Evolutionary conservation across 1,140 invertebrate species (phyloP).

Genomic region (Caenorhabditis remanei): DNA sequence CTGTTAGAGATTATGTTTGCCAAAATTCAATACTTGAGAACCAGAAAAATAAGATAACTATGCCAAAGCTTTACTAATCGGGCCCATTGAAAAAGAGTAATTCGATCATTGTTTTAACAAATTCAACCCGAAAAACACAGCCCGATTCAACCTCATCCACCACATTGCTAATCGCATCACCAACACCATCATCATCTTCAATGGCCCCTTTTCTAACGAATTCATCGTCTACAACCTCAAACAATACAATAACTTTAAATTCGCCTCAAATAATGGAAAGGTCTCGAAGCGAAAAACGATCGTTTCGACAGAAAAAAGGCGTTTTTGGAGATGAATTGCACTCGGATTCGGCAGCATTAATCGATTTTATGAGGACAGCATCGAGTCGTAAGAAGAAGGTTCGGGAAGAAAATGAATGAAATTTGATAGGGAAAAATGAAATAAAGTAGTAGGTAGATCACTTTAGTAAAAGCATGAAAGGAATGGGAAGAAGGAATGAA

Average conservation of each 20-base stretch:
- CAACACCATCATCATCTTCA: constrained; percentile 48
- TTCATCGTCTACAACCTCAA: background rate
- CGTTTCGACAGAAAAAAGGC: constrained; percentile 69
- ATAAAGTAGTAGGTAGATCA: background rate
- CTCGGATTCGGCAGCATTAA: constrained; percentile 70
- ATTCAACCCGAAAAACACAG: background rate
- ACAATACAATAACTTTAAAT: constrained; percentile 13
- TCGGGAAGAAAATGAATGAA: background rate
- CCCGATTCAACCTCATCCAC: constrained; percentile 43
- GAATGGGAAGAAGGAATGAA: constrained; percentile 11
- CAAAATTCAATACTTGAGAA: too few relatives aligned
- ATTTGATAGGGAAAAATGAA: background rate
- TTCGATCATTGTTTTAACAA: background rate
- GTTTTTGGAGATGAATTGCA: constrained; percentile 67
- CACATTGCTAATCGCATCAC: constrained; percentile 52
- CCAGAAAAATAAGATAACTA: too few relatives aligned
- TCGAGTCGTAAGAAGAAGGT: constrained; percentile 67
- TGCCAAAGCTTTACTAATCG: too few relatives aligned
- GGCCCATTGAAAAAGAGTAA: background rate
- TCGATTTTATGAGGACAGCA: constrained; percentile 68
- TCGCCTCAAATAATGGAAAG: constrained; percentile 35
- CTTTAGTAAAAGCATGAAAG: background rate
- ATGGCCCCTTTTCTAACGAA: background rate
- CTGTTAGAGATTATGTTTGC: too few relatives aligned
- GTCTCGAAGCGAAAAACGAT: constrained; percentile 73